These are phyloP conservation scores for Pteropus rufus DNA, from an alignment of 2,797 vertebrate genomes.

Conservation along the genomic window DNA sequence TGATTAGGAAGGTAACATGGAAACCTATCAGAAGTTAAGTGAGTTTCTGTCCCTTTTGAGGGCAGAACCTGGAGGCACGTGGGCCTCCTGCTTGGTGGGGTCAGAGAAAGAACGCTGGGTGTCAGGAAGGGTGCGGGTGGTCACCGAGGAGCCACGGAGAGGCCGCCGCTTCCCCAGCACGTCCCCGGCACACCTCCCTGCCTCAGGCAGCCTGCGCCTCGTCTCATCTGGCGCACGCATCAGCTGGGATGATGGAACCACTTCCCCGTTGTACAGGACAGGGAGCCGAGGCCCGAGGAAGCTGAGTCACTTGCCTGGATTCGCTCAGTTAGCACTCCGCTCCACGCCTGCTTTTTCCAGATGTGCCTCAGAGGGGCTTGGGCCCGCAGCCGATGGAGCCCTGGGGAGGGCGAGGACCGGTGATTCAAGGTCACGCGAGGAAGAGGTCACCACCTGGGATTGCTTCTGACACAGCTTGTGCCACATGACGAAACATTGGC, in stretches of 20 bases:
- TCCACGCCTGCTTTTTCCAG: neutral
- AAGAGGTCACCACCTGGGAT: neutral
- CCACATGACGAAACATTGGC: neutral
- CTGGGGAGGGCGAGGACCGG: neutral
- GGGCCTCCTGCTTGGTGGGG: neutral
- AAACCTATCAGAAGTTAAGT: neutral
- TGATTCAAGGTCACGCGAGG: neutral
- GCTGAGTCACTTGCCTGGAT: neutral
- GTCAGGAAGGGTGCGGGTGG: neutral
- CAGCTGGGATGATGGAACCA: neutral
- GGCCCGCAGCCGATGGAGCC: neutral
- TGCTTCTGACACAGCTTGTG: neutral
- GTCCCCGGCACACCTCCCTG: neutral
- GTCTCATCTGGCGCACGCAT: neutral
- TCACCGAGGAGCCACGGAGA: neutral
- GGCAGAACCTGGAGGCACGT: neutral
- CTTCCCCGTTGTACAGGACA: neutral
- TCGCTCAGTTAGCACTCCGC: neutral
- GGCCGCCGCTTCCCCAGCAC: rapidly evolving
- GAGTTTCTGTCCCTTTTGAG: neutral
- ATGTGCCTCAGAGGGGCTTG: neutral
- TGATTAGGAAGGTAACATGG: neutral
- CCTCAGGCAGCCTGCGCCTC: neutral
- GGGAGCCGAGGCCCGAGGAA: neutral
- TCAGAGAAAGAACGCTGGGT: neutral